Percentiles rank a stretch among this genome's conserved stretches.
phyloP scores from a whole-genome alignment of 2,888 invertebrate species.

The Vesta saturnalis region DNA sequence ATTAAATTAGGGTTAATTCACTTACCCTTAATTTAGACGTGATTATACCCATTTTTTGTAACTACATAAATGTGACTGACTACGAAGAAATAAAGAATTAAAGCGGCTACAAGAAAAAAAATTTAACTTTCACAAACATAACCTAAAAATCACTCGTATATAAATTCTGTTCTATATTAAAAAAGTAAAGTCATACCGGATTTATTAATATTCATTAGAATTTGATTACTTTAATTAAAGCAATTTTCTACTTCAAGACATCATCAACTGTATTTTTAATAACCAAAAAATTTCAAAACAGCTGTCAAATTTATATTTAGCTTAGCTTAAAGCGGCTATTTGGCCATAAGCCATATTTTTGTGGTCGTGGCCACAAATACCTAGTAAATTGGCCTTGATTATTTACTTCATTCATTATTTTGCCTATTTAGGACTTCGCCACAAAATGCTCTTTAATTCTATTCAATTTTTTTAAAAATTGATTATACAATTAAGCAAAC shows the following conservation, averaged over 20 bases:
- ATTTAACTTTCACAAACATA: conserved; percentile 37
- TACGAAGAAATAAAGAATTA: background rate
- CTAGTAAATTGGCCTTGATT: no score
- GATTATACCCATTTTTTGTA: conserved; percentile 70
- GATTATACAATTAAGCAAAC: no score
- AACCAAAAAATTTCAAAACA: conserved; percentile 40
- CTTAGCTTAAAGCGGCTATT: background rate
- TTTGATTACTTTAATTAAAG: background rate
- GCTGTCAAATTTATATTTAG: conserved; percentile 32
- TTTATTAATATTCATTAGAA: conserved; percentile 29
- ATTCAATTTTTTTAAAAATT: no score
- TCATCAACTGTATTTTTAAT: conserved; percentile 21
- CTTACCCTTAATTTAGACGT: conserved; percentile 76
- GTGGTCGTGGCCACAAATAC: no score
- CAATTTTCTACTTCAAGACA: conserved; percentile 15
- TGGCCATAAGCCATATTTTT: background rate
- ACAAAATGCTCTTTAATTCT: no score
- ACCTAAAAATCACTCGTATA: conserved; percentile 32
- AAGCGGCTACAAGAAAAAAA: conserved; percentile 2
- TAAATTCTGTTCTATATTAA: conserved; percentile 6
- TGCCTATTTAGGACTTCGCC: no score
- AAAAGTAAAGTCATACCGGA: conserved; percentile 36
- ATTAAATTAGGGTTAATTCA: background rate
- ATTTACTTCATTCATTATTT: no score
- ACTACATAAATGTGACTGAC: background rate